These are phyloP conservation scores for Gorsachius magnificus DNA, from an alignment of 2,797 vertebrate species.

Conservation along the genomic window DNA sequence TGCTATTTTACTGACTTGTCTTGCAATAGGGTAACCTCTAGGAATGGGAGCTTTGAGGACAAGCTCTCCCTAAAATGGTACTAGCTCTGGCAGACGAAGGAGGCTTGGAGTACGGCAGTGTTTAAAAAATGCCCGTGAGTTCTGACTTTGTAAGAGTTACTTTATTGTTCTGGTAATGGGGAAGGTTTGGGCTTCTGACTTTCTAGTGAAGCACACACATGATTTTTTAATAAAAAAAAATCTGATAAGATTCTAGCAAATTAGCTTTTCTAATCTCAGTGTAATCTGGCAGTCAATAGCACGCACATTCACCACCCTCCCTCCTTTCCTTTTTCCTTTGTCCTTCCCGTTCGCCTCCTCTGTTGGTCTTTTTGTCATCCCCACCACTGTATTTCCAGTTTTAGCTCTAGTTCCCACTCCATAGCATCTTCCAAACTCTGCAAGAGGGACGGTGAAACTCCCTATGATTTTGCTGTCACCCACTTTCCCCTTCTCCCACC, in stretches of 20 bases:
- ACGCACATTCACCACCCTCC: neutral
- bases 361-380: neutral
- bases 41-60: neutral
- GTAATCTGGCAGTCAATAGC: neutral
- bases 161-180: neutral
- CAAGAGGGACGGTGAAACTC: neutral
- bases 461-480: neutral
- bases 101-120: neutral
- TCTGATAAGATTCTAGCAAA: neutral
- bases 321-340: neutral
- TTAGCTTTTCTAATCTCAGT: neutral
- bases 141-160: neutral
- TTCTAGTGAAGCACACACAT: neutral
- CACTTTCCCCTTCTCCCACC: neutral
- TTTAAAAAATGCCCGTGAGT: neutral
- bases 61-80: neutral
- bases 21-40: neutral
- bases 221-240: neutral
- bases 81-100: neutral
- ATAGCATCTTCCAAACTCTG: neutral
- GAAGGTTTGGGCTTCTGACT: neutral
- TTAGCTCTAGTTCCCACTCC: neutral
- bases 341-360: neutral
- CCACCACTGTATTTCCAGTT: neutral
- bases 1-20: neutral